phyloP scores from a whole-genome alignment of 2,113 vertebrate species.

The Hippoglossus stenolepis region DNA sequence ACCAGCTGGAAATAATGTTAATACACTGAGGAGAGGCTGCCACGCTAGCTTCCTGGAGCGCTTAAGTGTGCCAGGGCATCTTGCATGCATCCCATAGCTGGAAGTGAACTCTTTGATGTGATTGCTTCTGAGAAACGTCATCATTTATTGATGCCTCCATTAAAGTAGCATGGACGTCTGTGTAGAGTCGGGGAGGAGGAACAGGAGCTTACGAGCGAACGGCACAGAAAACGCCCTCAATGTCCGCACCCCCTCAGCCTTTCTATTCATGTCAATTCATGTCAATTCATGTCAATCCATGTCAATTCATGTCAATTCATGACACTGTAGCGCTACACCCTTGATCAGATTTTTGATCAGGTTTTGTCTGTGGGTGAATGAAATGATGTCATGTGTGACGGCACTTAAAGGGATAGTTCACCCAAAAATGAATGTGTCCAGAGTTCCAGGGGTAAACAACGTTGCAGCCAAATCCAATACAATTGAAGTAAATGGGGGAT shows the following conservation, averaged over 20 bases:
- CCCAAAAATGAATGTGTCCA: too few relatives aligned
- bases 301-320: not conserved
- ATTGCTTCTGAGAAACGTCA: slow-evolving; percentile 85
- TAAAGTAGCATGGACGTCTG: slow-evolving; percentile 80
- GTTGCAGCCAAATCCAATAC: too few relatives aligned
- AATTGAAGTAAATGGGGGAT: too few relatives aligned
- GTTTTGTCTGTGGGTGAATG: not conserved
- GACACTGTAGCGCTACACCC: not conserved
- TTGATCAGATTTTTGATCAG: not conserved
- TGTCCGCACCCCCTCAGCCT: slow-evolving; percentile 14
- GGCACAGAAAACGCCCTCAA: slow-evolving; percentile 49
- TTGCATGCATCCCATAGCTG: slow-evolving; percentile 75
- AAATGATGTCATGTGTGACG: slow-evolving; percentile 1
- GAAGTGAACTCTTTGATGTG: slow-evolving; percentile 85
- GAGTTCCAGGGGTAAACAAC: too few relatives aligned
- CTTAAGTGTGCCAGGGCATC: slow-evolving; percentile 75
- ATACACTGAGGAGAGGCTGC: slow-evolving; percentile 74
- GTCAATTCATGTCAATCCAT: too few relatives aligned
- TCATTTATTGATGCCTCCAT: slow-evolving; percentile 89
- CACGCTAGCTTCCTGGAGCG: slow-evolving; percentile 65
- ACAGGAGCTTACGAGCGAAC: slow-evolving; percentile 26
- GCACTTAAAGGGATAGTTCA: not conserved
- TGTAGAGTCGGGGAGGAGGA: slow-evolving; percentile 54
- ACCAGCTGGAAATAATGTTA: slow-evolving; percentile 77
- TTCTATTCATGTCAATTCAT: not conserved